phyloP scores from a whole-genome alignment of 1,140 invertebrate genomes.

The Anastrepha obliqua region DNA sequence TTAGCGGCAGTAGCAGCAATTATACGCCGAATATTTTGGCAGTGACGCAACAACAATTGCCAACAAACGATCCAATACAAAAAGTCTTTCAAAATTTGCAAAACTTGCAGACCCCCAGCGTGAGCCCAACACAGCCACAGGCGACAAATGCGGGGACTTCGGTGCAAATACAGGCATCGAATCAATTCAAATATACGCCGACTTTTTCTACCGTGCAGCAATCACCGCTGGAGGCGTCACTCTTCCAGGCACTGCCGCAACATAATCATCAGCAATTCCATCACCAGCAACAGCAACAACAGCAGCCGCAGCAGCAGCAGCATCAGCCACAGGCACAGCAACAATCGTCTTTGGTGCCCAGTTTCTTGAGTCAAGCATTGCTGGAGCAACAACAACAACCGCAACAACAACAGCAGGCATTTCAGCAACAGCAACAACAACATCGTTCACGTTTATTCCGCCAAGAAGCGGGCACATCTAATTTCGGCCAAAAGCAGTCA shows the following conservation, averaged over 20 bases:
- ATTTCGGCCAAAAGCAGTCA: conserved; percentile 70
- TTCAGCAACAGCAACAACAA: conserved; percentile 61
- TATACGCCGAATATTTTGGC: conserved; percentile 62
- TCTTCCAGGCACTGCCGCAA: conserved; percentile 67
- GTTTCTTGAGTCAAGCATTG: conserved; percentile 40
- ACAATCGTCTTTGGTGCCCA: conserved; percentile 55
- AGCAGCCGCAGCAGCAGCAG: conserved; percentile 61
- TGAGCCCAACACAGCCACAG: conserved; percentile 54
- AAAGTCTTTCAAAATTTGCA: conserved; percentile 72
- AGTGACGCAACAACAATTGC: conserved; percentile 52
- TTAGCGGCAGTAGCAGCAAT: conserved; percentile 56
- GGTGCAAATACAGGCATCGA: conserved; percentile 66
- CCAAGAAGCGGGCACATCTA: conserved; percentile 75
- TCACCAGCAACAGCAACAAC: conserved; percentile 60
- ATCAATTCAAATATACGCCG: conserved; percentile 70
- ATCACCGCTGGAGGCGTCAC: conserved; percentile 62
- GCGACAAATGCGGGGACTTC: conserved; percentile 58
- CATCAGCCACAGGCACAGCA: conserved; percentile 61
- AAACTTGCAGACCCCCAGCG: conserved; percentile 58
- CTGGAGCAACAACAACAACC: conserved; percentile 55
- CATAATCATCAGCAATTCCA: conserved; percentile 69
- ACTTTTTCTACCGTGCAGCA: conserved; percentile 57
- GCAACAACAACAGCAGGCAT: too few species aligned
- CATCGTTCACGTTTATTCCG: conserved; percentile 74
- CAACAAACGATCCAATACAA: conserved; percentile 65